Percentiles rank a stretch among this genome's conserved stretches.
These are phyloP conservation scores for Limnephilus marmoratus DNA, from an alignment of 2,888 invertebrate species.

Conservation along the genomic window DNA sequence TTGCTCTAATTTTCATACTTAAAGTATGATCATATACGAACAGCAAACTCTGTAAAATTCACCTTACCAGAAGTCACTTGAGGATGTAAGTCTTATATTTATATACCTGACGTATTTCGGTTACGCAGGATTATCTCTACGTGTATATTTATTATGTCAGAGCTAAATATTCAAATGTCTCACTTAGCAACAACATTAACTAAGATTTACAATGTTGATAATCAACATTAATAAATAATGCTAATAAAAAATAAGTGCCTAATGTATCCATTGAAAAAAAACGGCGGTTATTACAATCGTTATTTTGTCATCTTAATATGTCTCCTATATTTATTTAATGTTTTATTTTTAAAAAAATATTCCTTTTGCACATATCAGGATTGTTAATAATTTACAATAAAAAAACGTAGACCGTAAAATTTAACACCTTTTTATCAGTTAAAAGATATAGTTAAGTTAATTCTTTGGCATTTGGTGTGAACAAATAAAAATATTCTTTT, in stretches of 20 bases:
- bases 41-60: background rate
- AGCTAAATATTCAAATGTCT: background rate
- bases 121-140: background rate
- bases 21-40: background rate
- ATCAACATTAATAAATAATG: background rate
- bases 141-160: background rate
- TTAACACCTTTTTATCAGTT: background rate
- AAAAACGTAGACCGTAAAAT: background rate
- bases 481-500: background rate
- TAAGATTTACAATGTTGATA: background rate
- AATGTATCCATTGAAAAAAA: background rate
- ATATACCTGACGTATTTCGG: background rate
- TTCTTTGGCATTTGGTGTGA: background rate
- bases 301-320: background rate
- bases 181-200: conserved; percentile 2
- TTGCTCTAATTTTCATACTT: background rate
- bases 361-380: background rate
- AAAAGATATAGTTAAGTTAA: background rate
- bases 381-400: background rate
- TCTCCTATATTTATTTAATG: background rate
- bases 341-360: background rate
- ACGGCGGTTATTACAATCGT: background rate
- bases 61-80: background rate
- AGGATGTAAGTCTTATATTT: background rate
- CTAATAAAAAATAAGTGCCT: background rate